Evolutionary conservation across 2,797 vertebrate genomes (phyloP).

Genomic region (Acestrorhynchus altus): DNA sequence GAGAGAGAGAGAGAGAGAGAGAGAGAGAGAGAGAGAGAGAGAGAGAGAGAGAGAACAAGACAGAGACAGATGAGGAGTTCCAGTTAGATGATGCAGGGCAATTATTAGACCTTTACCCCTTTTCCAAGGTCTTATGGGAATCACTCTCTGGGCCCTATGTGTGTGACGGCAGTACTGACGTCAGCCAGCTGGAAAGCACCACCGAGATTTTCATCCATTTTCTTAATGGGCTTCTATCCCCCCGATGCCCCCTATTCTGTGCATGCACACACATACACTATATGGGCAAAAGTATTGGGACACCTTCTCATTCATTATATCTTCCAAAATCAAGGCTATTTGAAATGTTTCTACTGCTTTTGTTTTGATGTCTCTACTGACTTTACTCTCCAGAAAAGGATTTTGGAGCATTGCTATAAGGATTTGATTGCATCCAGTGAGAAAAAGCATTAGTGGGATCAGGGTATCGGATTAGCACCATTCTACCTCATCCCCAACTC

Average conservation of each 20-base stretch:
- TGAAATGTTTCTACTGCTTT: too few species aligned
- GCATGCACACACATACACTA: neutral
- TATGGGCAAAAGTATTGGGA: too few species aligned
- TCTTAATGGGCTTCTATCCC: constrained; percentile 14
- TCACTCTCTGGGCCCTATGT: constrained; percentile 6
- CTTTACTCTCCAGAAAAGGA: too few species aligned
- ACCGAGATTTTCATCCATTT: constrained; percentile 38
- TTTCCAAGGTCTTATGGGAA: constrained; percentile 28
- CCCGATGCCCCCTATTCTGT: neutral
- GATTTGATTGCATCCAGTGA: too few species aligned
- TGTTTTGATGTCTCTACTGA: too few species aligned
- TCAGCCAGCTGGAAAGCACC: constrained; percentile 31
- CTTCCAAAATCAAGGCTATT: too few species aligned
- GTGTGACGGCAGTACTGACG: constrained; percentile 26
- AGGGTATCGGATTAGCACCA: too few species aligned
- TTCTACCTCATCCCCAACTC: too few species aligned
- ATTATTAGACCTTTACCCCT: constrained; percentile 39
- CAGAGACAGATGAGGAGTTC: constrained; percentile 16
- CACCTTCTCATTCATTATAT: too few species aligned
- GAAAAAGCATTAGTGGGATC: too few species aligned
- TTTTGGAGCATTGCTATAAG: too few species aligned
- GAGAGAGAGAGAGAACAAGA: neutral
- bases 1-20: neutral
- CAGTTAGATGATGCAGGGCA: constrained; percentile 22
- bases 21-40: neutral